Evolutionary conservation across 2,888 invertebrate genomes (phyloP), one percentile per base, ranked within the genome.

Genomic region (Limnephilus marmoratus): DNA sequence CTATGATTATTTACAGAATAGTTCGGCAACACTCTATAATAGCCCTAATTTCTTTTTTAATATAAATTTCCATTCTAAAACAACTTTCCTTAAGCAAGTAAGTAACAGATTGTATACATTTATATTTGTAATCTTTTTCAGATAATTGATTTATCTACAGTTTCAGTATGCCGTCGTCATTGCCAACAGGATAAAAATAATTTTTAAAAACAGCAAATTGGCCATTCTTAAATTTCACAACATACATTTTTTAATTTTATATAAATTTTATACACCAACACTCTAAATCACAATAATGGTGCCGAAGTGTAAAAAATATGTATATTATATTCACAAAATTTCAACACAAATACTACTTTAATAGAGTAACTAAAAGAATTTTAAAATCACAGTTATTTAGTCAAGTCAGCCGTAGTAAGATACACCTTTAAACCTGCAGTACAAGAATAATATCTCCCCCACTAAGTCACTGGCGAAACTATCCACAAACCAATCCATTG

Each of bases 351-450:
- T 68, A 68, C 68, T 68, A 68, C 24, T 68, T 68, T 37, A 49
- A 86, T 45, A 86, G 29, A 45, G 41, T 86, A 37, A 53, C 53
- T 37, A 68, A 45, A 81, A 81, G 81, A 90, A 81, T 81, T 90
- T 41, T 18, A 90, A 90, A 90, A 90, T 90, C 90, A 90, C 90
- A 90, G 90, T 81, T 90, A 90, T 29, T 81, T 90, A 81, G 41
- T 90, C 81, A 90, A n/a, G 37, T 81, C 45, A 88, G 34, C 29
- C 29, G 3, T 68, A 15, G 45, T 13, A 86, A 45, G 29, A 13
- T 41, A 41, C 85, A 45, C 41, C 85, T 31, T 85, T 45, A n/a
- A 85, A 45, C 68, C 29, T 49, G 49, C 45, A 45, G n/a, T 53
- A 49, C 86, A 45, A 45, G 29, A 53, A 86, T 37, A 34, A 83